Evolutionary conservation across 1,140 invertebrate species (phyloP).

Genomic region (Himalopsyche phryganea): DNA sequence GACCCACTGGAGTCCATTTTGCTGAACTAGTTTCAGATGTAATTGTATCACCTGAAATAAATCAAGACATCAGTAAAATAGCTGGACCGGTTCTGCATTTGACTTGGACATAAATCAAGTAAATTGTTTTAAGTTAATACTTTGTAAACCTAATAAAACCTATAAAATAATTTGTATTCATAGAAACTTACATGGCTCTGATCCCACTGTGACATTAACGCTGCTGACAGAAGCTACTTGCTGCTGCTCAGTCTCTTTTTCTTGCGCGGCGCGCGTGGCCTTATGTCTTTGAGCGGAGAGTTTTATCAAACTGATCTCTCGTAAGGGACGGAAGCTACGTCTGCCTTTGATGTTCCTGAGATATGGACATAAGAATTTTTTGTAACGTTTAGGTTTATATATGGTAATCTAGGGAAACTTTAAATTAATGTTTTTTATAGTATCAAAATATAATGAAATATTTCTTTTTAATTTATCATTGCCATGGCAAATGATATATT

Average conservation of each 20-base stretch:
- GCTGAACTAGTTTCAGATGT: conserved; percentile 20
- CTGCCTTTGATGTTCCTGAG: conserved; percentile 28
- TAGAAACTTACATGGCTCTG: conserved; percentile 22
- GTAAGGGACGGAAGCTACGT: conserved; percentile 27
- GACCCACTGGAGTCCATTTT: conserved; percentile 35
- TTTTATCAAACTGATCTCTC: conserved; percentile 29
- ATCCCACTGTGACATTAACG: conserved; percentile 28
- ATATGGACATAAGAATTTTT: not conserved
- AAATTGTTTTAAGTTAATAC: no score
- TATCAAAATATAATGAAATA: no score
- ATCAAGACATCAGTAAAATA: no score
- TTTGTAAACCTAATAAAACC: no score
- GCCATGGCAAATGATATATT: no score
- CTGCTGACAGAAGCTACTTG: conserved; percentile 21
- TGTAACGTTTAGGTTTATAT: no score
- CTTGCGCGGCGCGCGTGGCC: not conserved
- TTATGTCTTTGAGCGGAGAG: conserved; percentile 24
- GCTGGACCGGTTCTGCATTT: no score
- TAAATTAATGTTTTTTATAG: no score
- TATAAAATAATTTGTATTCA: no score
- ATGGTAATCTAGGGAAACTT: no score
- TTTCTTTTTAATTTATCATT: no score
- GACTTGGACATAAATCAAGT: no score
- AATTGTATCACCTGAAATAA: conserved; percentile 24
- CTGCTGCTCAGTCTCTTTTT: conserved; percentile 2